phyloP scores from a whole-genome alignment of 2,888 invertebrate genomes.

The Steinernema hermaphroditum region DNA sequence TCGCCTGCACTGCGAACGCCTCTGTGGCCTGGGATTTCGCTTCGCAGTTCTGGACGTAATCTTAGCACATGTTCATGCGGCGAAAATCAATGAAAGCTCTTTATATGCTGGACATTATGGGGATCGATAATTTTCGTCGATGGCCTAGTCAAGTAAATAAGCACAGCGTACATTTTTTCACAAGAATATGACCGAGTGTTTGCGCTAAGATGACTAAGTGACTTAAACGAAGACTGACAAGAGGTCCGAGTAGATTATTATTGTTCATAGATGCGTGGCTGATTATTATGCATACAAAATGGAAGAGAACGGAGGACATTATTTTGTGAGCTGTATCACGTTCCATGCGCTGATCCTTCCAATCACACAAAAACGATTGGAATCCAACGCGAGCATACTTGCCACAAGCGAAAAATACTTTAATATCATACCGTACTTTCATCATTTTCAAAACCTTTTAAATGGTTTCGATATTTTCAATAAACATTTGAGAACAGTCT shows the following conservation, averaged over 20 bases:
- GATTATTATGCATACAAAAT: constrained; percentile 22
- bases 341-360: no score
- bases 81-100: constrained; percentile 31
- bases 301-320: background rate
- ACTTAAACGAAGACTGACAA: background rate
- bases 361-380: no score
- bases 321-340: background rate
- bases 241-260: background rate
- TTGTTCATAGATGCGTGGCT: constrained; percentile 10
- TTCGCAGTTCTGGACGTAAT: constrained; percentile 20
- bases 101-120: constrained; percentile 29
- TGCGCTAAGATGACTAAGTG: constrained; percentile 13
- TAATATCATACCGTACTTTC: no score
- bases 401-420: no score
- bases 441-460: no score
- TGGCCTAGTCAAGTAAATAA: constrained; percentile 16
- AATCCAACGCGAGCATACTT: no score
- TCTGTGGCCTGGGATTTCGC: constrained; percentile 17
- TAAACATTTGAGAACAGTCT: no score
- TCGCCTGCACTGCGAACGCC: constrained; percentile 11
- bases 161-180: background rate
- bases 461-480: no score
- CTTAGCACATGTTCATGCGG: constrained; percentile 27
- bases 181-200: background rate
- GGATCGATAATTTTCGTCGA: constrained; percentile 28